Conservation (phyloP, 2,113 vertebrate species). For the Brachypteracias leptosomus region DNA sequence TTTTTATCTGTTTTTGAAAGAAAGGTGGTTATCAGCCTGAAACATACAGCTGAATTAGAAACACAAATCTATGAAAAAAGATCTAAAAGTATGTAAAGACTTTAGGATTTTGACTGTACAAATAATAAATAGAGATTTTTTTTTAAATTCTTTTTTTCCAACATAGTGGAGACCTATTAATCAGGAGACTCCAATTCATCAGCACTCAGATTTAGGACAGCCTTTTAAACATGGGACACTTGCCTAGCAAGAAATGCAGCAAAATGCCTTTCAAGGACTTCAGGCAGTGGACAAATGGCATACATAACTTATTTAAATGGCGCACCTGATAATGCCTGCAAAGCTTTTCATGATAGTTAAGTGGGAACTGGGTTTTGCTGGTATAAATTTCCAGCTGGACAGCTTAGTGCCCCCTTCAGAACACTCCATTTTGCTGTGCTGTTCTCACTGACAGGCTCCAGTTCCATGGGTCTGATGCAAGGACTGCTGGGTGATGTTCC, state of each 20-base stretch:
- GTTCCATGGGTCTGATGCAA: background rate
- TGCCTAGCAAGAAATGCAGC: conserved; percentile 4
- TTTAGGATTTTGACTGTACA: background rate
- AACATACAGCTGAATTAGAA: conserved; percentile 17
- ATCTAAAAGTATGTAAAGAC: background rate
- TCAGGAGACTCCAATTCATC: background rate
- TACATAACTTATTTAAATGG: background rate
- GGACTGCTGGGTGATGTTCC: background rate
- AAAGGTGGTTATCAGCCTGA: conserved; percentile 41
- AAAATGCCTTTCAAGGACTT: conserved; percentile 20
- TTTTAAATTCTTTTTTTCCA: background rate
- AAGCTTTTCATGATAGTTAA: background rate
- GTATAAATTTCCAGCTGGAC: background rate
- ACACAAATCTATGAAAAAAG: background rate
- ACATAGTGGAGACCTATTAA: background rate
- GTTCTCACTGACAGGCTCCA: background rate
- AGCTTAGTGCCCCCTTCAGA: background rate
- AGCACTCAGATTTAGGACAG: background rate
- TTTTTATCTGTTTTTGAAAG: conserved; percentile 52
- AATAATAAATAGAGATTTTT: background rate
- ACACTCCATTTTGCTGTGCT: background rate
- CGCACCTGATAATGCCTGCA: background rate
- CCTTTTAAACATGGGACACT: conserved; percentile 28
- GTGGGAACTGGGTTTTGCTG: background rate
- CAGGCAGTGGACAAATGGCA: background rate